Percentiles rank a stretch among this genome's conserved stretches.
Conservation (phyloP, 2,113 vertebrate genomes). For the Phyllopteryx taeniolatus region DNA sequence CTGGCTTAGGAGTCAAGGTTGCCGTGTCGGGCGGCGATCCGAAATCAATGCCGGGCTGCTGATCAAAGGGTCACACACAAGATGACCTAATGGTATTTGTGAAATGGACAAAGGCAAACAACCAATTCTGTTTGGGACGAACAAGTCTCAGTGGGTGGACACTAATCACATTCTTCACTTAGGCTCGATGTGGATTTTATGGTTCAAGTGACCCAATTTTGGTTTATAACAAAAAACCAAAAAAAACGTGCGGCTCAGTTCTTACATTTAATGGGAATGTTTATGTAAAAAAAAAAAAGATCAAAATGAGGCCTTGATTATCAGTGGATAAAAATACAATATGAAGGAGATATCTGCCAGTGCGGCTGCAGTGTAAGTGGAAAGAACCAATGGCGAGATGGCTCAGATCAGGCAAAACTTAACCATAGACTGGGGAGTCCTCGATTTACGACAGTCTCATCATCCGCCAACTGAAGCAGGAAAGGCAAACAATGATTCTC, state of each 20-base stretch:
- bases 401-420: too few species aligned
- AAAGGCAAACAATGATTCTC: too few species aligned
- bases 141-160: constrained; percentile 34
- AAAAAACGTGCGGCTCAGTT: too few species aligned
- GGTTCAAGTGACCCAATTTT: not conserved
- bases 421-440: too few species aligned
- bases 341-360: not conserved
- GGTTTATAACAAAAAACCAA: too few species aligned
- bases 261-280: not conserved
- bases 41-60: constrained; percentile 35
- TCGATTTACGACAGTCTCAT: too few species aligned
- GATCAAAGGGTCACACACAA: constrained; percentile 29
- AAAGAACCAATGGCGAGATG: too few species aligned
- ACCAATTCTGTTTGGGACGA: constrained; percentile 22
- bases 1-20: constrained; percentile 41
- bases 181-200: not conserved
- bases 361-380: not conserved
- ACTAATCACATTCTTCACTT: constrained; percentile 52
- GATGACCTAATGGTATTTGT: constrained; percentile 17
- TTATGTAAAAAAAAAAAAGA: not conserved
- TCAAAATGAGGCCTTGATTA: not conserved
- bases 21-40: constrained; percentile 22
- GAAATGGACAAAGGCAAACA: constrained; percentile 21
- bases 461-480: too few species aligned
- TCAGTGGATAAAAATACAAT: not conserved